These are phyloP conservation scores for Branchipolynoe longqiensis DNA, from an alignment of 2,888 invertebrate species.

Conservation along the genomic window DNA sequence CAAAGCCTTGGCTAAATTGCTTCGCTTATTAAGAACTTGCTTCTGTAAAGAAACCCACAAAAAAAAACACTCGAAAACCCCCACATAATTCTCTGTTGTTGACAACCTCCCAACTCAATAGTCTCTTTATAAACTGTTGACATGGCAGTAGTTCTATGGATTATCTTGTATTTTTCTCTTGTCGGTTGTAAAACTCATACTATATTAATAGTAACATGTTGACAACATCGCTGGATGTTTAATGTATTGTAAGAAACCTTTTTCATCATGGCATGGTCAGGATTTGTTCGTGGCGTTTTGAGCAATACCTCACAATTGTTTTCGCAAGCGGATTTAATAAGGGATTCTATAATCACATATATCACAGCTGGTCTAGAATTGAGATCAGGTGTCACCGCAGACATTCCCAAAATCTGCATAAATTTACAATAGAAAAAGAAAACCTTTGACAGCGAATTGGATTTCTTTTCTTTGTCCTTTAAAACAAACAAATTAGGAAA, in stretches of 20 bases:
- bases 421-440: constrained; percentile 8
- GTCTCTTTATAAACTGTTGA: constrained; percentile 35
- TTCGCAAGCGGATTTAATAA: constrained; percentile 13
- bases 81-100: constrained; percentile 45
- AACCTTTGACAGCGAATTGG: constrained; percentile 5
- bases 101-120: constrained; percentile 40
- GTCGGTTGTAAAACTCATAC: too few relatives aligned
- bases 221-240: constrained; percentile 39
- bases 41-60: neutral
- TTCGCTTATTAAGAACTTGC: neutral
- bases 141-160: too few relatives aligned
- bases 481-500: too few relatives aligned
- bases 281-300: constrained; percentile 2
- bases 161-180: too few relatives aligned
- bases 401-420: constrained; percentile 19
- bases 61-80: too few relatives aligned
- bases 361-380: constrained; percentile 52
- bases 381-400: constrained; percentile 16
- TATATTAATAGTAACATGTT: constrained; percentile 32
- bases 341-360: neutral
- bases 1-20: constrained; percentile 31
- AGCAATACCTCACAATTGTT: constrained; percentile 11
- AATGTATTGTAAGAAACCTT: neutral
- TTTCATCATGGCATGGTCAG: constrained; percentile 30
- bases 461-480: too few relatives aligned